phyloP scores from a whole-genome alignment of 2,797 vertebrate genomes.

The Acanthurus lineatus region DNA sequence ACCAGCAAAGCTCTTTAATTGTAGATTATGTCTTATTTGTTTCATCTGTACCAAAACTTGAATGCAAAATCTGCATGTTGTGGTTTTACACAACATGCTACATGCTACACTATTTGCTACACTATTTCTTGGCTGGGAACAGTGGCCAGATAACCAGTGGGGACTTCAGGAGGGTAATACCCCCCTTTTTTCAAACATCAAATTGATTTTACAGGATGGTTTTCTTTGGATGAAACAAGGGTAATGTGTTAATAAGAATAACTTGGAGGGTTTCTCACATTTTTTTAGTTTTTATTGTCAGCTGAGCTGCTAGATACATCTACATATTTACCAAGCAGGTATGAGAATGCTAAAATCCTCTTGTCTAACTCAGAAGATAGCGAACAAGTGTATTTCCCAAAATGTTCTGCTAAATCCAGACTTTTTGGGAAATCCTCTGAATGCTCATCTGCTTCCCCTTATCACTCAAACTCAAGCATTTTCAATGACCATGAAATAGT shows the following conservation, averaged over 20 bases:
- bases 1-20: background rate
- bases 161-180: background rate
- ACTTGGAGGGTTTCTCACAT: background rate
- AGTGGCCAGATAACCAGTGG: background rate
- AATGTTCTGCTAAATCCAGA: constrained; percentile 15
- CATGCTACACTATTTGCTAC: background rate
- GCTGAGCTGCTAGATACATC: background rate
- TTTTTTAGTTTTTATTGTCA: background rate
- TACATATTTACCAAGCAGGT: constrained; percentile 1
- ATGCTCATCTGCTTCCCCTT: background rate
- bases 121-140: background rate
- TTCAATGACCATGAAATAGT: constrained; percentile 37
- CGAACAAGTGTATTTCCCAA: background rate
- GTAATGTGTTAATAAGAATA: background rate
- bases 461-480: constrained; percentile 10
- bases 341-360: background rate
- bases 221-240: background rate
- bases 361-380: background rate
- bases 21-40: too few species aligned
- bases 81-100: too few species aligned
- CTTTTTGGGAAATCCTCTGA: background rate
- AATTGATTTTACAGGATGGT: background rate
- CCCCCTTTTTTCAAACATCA: background rate
- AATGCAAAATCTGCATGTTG: too few species aligned
- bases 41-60: too few species aligned